A percentile compares a stretch with the other conserved stretches of the same genome.
Conservation (phyloP, 2,797 vertebrate genomes). For the Lophotriccus pileatus region DNA sequence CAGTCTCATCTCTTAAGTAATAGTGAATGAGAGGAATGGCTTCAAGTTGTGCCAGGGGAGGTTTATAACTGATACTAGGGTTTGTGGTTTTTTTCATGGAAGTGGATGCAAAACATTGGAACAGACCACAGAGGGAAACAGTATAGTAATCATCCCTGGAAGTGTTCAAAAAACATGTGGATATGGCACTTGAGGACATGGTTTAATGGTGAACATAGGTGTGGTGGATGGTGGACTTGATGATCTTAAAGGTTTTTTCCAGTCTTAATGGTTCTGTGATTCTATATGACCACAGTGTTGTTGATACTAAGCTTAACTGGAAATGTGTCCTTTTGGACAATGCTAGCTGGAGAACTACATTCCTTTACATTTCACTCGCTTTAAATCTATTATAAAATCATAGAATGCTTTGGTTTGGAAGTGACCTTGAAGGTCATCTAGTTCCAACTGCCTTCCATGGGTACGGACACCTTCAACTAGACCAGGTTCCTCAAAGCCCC, state of each 20-base stretch:
- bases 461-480: background rate
- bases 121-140: background rate
- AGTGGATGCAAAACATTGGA: background rate
- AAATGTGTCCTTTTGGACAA: background rate
- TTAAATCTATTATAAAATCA: background rate
- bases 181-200: background rate
- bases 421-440: background rate
- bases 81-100: background rate
- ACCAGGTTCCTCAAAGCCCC: rapidly evolving
- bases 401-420: background rate
- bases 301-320: background rate
- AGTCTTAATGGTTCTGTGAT: background rate
- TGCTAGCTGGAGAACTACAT: background rate
- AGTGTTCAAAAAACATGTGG: background rate
- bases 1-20: background rate
- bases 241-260: background rate
- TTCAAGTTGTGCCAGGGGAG: background rate
- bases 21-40: background rate
- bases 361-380: background rate
- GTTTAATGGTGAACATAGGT: background rate
- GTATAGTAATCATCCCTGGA: background rate
- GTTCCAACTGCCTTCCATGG: background rate
- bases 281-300: background rate
- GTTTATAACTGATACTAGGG: background rate
- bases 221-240: background rate